phyloP scores from a whole-genome alignment of 2,888 invertebrate genomes.

The Drosophila greeni region DNA sequence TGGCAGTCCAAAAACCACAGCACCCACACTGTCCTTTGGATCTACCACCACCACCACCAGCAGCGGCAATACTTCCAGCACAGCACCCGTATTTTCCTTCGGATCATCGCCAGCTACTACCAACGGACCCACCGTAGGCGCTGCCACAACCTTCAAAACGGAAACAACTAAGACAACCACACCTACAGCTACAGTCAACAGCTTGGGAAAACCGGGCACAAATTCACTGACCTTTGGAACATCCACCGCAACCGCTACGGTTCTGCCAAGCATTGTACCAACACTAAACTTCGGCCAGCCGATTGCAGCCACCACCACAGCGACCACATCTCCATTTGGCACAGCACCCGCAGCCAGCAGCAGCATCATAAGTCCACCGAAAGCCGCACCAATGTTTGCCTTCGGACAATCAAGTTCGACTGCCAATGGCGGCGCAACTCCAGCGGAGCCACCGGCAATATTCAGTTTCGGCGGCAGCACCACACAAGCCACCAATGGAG shows the following conservation, averaged over 20 bases:
- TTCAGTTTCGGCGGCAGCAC: slow-evolving; percentile 21
- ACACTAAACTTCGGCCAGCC: slow-evolving; percentile 10
- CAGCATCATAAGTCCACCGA: slow-evolving; percentile 1
- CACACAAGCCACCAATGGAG: not conserved
- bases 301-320: not conserved
- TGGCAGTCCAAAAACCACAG: slow-evolving; percentile 16
- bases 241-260: not conserved
- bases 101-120: slow-evolving; percentile 3
- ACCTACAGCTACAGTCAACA: not conserved
- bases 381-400: slow-evolving; percentile 12
- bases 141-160: slow-evolving; percentile 10
- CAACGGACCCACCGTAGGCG: not conserved
- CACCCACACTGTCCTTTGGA: slow-evolving; percentile 12
- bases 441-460: not conserved
- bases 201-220: not conserved
- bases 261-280: slow-evolving; percentile 9
- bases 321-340: slow-evolving; percentile 18
- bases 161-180: slow-evolving; percentile 1
- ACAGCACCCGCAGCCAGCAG: slow-evolving; percentile 15
- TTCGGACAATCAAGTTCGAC: slow-evolving; percentile 15
- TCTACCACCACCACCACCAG: slow-evolving; percentile 11
- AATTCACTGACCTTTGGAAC: not conserved
- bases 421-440: not conserved
- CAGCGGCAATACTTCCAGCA: not conserved
- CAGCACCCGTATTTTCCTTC: slow-evolving; percentile 18